Conservation (phyloP, 2,888 invertebrate species). For the Dryococelus australis region DNA sequence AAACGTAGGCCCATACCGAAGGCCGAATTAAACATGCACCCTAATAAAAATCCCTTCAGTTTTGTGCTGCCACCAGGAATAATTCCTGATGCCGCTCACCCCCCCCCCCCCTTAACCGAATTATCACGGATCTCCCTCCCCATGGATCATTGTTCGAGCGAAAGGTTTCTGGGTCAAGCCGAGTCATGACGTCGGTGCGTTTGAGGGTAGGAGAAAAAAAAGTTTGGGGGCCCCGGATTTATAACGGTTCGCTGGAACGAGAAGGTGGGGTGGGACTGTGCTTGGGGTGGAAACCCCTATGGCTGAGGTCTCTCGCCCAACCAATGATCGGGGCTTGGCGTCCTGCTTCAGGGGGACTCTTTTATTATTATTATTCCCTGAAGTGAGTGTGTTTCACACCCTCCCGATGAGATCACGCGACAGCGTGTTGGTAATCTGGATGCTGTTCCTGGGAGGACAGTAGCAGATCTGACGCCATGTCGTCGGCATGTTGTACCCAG, state of each 20-base stretch:
- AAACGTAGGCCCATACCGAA: too few relatives aligned
- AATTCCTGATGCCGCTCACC: not conserved
- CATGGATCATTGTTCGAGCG: not conserved
- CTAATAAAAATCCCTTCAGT: not conserved
- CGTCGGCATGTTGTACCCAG: not conserved
- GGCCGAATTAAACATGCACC: not conserved
- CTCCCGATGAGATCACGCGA: not conserved
- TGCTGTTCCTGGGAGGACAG: not conserved
- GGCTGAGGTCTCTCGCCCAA: not conserved
- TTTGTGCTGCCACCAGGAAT: not conserved
- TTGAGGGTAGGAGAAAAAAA: not conserved
- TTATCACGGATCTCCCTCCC: not conserved
- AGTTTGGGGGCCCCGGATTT: not conserved
- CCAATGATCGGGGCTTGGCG: not conserved
- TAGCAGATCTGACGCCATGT: not conserved
- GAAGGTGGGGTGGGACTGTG: not conserved
- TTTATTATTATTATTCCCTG: too few relatives aligned
- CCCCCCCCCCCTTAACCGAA: too few relatives aligned
- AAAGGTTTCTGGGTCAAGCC: not conserved
- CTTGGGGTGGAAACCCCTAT: not conserved
- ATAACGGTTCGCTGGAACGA: not conserved
- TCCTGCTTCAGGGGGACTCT: not conserved
- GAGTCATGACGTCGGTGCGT: not conserved
- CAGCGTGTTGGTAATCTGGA: not conserved
- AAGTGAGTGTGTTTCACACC: too few relatives aligned